Evolutionary conservation across 2,888 invertebrate genomes (phyloP), one percentile per base, ranked within the genome.

Genomic region (Notodonta dromedarius): DNA sequence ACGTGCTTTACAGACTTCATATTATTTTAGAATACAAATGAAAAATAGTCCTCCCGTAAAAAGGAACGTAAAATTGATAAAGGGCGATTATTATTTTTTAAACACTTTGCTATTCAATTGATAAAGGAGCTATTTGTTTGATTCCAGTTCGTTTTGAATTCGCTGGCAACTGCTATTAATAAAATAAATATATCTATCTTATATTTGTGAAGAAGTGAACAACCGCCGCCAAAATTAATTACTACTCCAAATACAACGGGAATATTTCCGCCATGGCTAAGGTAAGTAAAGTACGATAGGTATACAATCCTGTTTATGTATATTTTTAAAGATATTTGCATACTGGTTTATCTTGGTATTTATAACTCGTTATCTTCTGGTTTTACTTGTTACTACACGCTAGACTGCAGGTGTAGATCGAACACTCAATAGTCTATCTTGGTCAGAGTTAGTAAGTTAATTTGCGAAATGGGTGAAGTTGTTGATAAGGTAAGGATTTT

Each of bases 251-350:
- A 94, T 95, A 95, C 87, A 95, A 95, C 93, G 95, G 94, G 84
- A 94, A 94, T 87, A 94, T 94, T 93, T 94, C 95, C 88, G 94
- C 94, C 87, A 95, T 95, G 94, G 95, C 95, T 79, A 96, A 96
- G 95, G 96, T 95, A 94, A 79, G 89, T 63, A 60, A 4, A 9
- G 12, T 42, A 24, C 68, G 5, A 4, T 4, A 35, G 64, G 63
- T 69, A 59, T 66, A 40, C 56, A 74, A 65, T 66, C 72, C 67
- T 77, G 74, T 78, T 76, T 80, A 72, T 69, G 65, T 58, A 61
- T 61, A 42, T 42, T 71, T 70, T 60, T 61, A 69, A 66, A 64
- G 63, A 60, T 66, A 85, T 86, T 88, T 83, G 71, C 86, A 89
- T 88, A 89, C 86, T 78, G 66, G 87, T 76, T 63, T 63, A 69